Conservation (phyloP, 2,888 invertebrate species). For the Agonopterix alstromeriana region DNA sequence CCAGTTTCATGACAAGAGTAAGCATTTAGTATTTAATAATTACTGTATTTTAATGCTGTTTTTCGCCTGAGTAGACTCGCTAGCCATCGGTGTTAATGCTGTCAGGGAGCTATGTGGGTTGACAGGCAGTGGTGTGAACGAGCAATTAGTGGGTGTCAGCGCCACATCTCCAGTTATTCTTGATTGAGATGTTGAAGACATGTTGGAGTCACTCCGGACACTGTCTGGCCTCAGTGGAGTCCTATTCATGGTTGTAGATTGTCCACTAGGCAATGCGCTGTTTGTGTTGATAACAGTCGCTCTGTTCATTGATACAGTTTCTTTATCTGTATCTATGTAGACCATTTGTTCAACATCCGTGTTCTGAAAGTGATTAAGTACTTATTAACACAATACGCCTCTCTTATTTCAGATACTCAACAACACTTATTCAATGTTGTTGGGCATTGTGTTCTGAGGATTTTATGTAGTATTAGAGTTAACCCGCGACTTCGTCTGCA, state of each 20-base stretch:
- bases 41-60: conserved; percentile 79
- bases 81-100: conserved; percentile 67
- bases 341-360: conserved; percentile 1
- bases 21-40: conserved; percentile 20
- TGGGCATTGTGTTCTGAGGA: no score
- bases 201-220: conserved; percentile 8
- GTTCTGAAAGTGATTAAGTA: conserved; percentile 1
- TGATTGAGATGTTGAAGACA: conserved; percentile 15
- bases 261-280: not conserved
- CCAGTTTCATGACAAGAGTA: no score
- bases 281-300: conserved; percentile 5
- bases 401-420: no score
- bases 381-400: no score
- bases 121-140: conserved; percentile 49
- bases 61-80: conserved; percentile 75
- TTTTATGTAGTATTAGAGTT: no score
- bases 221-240: conserved; percentile 12
- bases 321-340: conserved; percentile 2
- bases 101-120: conserved; percentile 77
- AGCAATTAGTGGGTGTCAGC: conserved; percentile 56
- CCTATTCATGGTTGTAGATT: conserved; percentile 2
- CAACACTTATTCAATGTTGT: no score
- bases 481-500: no score
- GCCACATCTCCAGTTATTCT: conserved; percentile 51
- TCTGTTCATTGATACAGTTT: conserved; percentile 4